These are phyloP conservation scores for Mythimna impura DNA, from an alignment of 2,888 invertebrate genomes.

Conservation along the genomic window DNA sequence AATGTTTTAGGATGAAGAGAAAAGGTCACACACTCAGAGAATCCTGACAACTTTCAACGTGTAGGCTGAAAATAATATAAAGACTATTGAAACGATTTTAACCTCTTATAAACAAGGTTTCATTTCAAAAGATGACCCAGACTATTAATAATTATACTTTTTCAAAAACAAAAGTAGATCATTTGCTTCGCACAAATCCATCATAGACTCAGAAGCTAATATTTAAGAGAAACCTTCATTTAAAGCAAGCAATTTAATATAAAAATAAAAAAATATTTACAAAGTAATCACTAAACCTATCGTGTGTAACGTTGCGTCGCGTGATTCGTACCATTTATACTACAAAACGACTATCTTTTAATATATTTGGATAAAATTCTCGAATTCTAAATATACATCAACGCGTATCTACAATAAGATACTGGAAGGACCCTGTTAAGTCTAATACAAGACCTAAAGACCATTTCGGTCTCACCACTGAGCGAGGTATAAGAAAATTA, in stretches of 20 bases:
- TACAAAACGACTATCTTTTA: constrained; percentile 79
- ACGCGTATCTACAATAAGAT: constrained; percentile 71
- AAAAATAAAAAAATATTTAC: constrained; percentile 73
- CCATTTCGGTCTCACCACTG: constrained; percentile 73
- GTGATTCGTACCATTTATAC: constrained; percentile 71
- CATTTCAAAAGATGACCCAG: not conserved
- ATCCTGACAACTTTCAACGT: not conserved
- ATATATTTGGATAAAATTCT: constrained; percentile 86
- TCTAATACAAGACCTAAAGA: constrained; percentile 76
- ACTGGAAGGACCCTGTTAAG: constrained; percentile 87
- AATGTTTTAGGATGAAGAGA: no score
- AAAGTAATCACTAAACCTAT: constrained; percentile 65
- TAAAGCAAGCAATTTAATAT: constrained; percentile 61
- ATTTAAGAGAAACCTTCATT: constrained; percentile 57
- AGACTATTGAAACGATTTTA: not conserved
- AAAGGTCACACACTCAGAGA: not conserved
- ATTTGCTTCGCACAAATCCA: constrained; percentile 26
- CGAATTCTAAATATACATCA: constrained; percentile 70
- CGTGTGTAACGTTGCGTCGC: constrained; percentile 70
- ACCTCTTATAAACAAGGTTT: constrained; percentile 55
- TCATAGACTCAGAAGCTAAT: constrained; percentile 48
- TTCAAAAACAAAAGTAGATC: constrained; percentile 21
- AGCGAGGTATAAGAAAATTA: constrained; percentile 80
- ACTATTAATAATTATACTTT: no score
- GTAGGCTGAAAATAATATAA: not conserved